A percentile compares a stretch with the other conserved stretches of the same genome.
Evolutionary conservation across 2,113 vertebrate genomes (phyloP).

Genomic region (Cyanistes caeruleus): DNA sequence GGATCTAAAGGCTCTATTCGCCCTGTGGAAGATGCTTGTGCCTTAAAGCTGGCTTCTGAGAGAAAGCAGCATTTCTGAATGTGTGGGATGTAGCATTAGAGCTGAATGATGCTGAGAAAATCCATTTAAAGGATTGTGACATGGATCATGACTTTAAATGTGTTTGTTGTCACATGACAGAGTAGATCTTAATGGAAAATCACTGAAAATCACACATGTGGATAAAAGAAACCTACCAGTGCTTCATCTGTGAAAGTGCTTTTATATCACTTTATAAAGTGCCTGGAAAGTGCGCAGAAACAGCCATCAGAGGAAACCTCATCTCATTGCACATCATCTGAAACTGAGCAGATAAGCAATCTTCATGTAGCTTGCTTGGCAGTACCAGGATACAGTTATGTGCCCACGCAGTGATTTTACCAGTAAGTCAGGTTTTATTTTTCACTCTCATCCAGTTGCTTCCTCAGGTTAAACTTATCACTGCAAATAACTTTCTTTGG

Average conservation of each 20-base stretch:
- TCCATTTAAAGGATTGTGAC: not conserved
- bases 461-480: not conserved
- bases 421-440: conserved; percentile 45
- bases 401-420: conserved; percentile 19
- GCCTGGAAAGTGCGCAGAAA: conserved; percentile 5
- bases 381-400: not conserved
- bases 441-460: not conserved
- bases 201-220: conserved; percentile 40
- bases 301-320: not conserved
- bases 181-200: conserved; percentile 65
- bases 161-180: conserved; percentile 12
- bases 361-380: not conserved
- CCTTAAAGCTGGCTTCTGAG: not conserved
- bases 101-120: not conserved
- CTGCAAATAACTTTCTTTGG: not conserved
- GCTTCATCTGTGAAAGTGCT: not conserved
- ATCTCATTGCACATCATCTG: not conserved
- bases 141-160: conserved; percentile 29
- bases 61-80: not conserved
- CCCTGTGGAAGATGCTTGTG: not conserved
- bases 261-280: conserved; percentile 1
- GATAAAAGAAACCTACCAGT: conserved; percentile 1
- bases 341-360: conserved; percentile 17
- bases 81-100: not conserved
- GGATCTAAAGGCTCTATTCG: not conserved